phyloP scores from a whole-genome alignment of 2,888 invertebrate genomes.

The Mythimna albipuncta region DNA sequence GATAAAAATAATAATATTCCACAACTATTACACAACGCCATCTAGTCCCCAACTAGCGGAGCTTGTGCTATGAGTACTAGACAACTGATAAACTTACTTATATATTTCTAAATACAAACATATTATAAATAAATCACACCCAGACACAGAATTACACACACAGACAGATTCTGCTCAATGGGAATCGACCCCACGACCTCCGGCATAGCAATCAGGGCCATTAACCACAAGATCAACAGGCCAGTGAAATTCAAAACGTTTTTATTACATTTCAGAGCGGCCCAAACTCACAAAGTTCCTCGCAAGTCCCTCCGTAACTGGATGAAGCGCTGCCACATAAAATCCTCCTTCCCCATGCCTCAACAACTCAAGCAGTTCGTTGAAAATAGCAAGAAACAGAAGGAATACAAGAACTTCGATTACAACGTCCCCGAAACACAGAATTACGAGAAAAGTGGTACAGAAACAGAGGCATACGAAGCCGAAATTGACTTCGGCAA shows the following conservation, averaged over 20 bases:
- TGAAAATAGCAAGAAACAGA: constrained; percentile 88
- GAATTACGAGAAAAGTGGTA: constrained; percentile 72
- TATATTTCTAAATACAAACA: no score
- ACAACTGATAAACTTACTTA: no score
- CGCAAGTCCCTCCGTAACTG: constrained; percentile 91
- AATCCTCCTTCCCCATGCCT: constrained; percentile 91
- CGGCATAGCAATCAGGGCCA: no score
- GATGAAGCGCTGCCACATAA: constrained; percentile 92
- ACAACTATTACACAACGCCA: no score
- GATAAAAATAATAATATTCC: no score
- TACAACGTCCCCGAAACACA: constrained; percentile 62
- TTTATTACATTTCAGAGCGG: constrained; percentile 84
- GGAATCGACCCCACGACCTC: no score
- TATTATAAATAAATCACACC: no score
- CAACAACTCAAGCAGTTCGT: constrained; percentile 90
- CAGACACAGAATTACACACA: no score
- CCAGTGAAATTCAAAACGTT: neutral
- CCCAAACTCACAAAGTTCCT: constrained; percentile 91
- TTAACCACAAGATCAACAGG: no score
- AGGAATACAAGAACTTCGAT: constrained; percentile 79
- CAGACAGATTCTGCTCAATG: no score
- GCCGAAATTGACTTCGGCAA: constrained; percentile 84
- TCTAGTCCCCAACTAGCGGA: no score
- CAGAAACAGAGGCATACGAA: constrained; percentile 75
- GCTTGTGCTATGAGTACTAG: no score